These are phyloP conservation scores for Polypterus senegalus DNA, from an alignment of 2,113 vertebrate species.

Conservation along the genomic window DNA sequence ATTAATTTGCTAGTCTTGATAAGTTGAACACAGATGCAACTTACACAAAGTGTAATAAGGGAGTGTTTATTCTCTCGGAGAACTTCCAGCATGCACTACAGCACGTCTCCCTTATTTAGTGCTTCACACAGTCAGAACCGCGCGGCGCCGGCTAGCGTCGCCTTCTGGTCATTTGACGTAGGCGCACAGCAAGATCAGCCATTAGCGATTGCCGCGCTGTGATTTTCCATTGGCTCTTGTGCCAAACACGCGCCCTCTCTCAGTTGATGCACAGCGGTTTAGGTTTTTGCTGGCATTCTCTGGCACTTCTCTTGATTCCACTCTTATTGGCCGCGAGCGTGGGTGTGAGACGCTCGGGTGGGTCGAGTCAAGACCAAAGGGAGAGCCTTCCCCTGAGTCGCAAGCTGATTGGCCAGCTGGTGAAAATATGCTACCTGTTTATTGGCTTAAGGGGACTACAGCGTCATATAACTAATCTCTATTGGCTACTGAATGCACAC, in stretches of 20 bases:
- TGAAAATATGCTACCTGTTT: too few species aligned
- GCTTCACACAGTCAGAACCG: too few species aligned
- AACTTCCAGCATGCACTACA: too few species aligned
- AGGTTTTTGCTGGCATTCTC: neutral
- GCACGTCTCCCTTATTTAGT: too few species aligned
- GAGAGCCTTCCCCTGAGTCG: neutral
- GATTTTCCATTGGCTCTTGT: constrained; percentile 60
- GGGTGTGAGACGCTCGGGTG: constrained; percentile 35
- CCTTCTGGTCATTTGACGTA: too few species aligned
- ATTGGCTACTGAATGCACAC: constrained; percentile 2
- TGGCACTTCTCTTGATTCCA: neutral
- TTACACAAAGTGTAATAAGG: too few species aligned
- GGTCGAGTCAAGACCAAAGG: constrained; percentile 26
- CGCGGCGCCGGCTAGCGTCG: too few species aligned
- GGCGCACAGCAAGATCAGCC: too few species aligned
- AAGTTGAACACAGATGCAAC: too few species aligned
- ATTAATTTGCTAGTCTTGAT: too few species aligned
- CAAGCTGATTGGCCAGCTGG: neutral
- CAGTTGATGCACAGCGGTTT: neutral
- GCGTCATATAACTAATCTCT: neutral
- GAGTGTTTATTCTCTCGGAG: too few species aligned
- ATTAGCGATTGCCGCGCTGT: constrained; percentile 53
- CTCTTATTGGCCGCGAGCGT: constrained; percentile 39
- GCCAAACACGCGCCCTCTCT: neutral
- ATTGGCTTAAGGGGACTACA: too few species aligned